Evolutionary conservation across 2,797 vertebrate genomes (phyloP), one percentile per base, ranked within the genome.

Genomic region (Halcyon badia): DNA sequence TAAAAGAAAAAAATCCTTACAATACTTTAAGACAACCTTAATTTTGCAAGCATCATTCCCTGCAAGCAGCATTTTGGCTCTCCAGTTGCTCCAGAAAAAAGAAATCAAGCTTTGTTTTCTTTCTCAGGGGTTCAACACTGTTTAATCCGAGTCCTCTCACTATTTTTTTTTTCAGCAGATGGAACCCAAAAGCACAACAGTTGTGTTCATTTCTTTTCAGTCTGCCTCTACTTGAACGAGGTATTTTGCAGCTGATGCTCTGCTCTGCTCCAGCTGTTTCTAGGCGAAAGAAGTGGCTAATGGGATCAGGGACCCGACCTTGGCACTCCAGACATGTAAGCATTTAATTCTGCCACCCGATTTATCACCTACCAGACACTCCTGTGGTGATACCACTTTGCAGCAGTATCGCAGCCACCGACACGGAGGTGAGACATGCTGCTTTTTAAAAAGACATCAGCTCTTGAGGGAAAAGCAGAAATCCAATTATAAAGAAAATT

Each of bases 271-370:
- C 95, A 95, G 93, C 86, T 89, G 86, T 83, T 95, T 69, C 2
- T 3, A 92, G 64, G 90, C 1, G 0, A 87, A 77, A 93, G 71
- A 85, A 86, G 81, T 6, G 33, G 88, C 69, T 94, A 92, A 96
- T 75, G 81, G 92, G 81, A 92, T 89, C 83, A 81, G 81, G 83
- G 90, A 89, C 81, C 83, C 19, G 30, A 93, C 89, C 89, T 35
- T 82, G 90, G 85, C 90, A 84, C 93, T 68, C 83, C 80, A 89
- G 70, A 68, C 86, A 83, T 49, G 51, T 64, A 83, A 80, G 81
- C 75, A 77, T 95, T 97, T 96, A 91, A 93, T 96, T 96, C 78
- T 96, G 75, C 83, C 86, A 85, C 82, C 89, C 54, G 1, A 89
- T 95, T 95, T 89, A 85, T 68, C 93, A 94, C 93, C 83, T 77